Conservation (phyloP, 2,888 invertebrate species). For the Drosophila robusta region DNA sequence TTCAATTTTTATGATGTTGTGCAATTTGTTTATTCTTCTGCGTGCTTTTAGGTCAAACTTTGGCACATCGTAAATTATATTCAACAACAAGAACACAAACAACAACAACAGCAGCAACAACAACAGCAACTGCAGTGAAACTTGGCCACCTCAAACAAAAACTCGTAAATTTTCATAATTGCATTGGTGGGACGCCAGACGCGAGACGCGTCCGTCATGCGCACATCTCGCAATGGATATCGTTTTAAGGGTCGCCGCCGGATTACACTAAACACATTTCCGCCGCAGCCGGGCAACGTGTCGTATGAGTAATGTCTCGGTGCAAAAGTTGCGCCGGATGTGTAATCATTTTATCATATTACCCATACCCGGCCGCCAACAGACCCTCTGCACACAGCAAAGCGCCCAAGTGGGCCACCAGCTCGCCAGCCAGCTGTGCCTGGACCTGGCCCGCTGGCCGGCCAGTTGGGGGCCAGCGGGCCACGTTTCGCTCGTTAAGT, state of each 20-base stretch:
- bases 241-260: slow-evolving; percentile 67
- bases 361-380: slow-evolving; percentile 43
- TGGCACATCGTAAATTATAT: slow-evolving; percentile 73
- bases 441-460: slow-evolving; percentile 7
- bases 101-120: slow-evolving; percentile 23
- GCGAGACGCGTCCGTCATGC: slow-evolving; percentile 1
- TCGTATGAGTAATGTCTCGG: slow-evolving; percentile 79
- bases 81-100: slow-evolving; percentile 24
- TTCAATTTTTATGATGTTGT: slow-evolving; percentile 40
- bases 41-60: slow-evolving; percentile 55
- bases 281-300: slow-evolving; percentile 64
- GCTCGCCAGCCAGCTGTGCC: background rate
- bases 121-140: slow-evolving; percentile 37
- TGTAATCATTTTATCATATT: slow-evolving; percentile 80
- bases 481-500: slow-evolving; percentile 75
- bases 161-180: slow-evolving; percentile 80
- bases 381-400: slow-evolving; percentile 4
- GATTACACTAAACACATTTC: slow-evolving; percentile 78
- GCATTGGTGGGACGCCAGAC: slow-evolving; percentile 56
- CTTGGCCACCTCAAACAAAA: slow-evolving; percentile 69
- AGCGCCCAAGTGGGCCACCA: slow-evolving; percentile 13
- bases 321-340: slow-evolving; percentile 76
- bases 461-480: slow-evolving; percentile 31
- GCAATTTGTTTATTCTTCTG: slow-evolving; percentile 40
- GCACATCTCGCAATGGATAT: slow-evolving; percentile 44